Conservation (phyloP, 2,113 vertebrate species). For the Triplophysa siluroides region DNA sequence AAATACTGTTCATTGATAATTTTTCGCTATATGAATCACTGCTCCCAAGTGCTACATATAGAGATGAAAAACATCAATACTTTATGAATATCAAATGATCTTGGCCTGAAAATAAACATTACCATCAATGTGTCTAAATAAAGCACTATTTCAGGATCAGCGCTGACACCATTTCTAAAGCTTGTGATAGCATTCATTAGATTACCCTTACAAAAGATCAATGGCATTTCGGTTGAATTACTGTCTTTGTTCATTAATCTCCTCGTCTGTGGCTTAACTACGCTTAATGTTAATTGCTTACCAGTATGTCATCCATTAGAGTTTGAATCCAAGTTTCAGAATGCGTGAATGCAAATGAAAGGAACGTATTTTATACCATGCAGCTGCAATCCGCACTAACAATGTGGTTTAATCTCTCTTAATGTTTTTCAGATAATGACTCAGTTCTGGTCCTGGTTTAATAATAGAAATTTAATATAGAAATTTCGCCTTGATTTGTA, state of each 20-base stretch:
- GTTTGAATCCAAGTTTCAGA: background rate
- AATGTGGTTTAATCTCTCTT: background rate
- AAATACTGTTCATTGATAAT: conserved; percentile 53
- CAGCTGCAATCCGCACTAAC: background rate
- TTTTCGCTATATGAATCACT: conserved; percentile 49
- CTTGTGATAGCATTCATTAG: conserved; percentile 69
- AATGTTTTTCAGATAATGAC: background rate
- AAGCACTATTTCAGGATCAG: conserved; percentile 68
- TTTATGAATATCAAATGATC: conserved; percentile 72
- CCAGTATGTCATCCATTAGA: conserved; percentile 35
- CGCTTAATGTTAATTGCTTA: conserved; percentile 38
- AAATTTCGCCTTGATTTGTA: background rate
- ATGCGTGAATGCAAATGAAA: conserved; percentile 1
- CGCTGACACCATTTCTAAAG: conserved; percentile 68
- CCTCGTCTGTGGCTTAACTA: conserved; percentile 32
- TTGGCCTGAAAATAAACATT: conserved; percentile 68
- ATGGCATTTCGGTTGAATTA: conserved; percentile 49
- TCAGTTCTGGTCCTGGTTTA: background rate
- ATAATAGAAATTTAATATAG: background rate
- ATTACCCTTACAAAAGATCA: conserved; percentile 66
- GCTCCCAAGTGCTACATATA: conserved; percentile 58
- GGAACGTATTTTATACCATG: background rate
- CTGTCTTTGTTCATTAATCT: conserved; percentile 23
- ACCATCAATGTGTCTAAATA: conserved; percentile 67
- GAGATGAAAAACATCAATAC: conserved; percentile 67